These are phyloP conservation scores for Ctenicera cuprea DNA, from an alignment of 2,888 invertebrate genomes.

Conservation along the genomic window DNA sequence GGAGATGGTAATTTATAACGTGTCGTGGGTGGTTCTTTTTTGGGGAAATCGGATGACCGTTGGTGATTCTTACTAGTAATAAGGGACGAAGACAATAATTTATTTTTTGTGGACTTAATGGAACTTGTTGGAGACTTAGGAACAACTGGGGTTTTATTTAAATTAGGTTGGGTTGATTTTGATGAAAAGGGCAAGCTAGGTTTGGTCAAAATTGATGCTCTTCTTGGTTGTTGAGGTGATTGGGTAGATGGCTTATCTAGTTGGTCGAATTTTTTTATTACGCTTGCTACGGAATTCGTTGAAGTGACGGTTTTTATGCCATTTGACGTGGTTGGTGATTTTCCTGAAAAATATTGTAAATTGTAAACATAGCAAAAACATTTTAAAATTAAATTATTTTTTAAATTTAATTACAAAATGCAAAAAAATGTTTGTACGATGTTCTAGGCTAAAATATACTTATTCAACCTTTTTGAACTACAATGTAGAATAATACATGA, in stretches of 20 bases:
- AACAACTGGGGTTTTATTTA: too few relatives aligned
- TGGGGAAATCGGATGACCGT: slow-evolving; percentile 6
- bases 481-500: background rate
- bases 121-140: slow-evolving; percentile 2
- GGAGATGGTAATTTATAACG: slow-evolving; percentile 4
- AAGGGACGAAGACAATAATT: too few relatives aligned
- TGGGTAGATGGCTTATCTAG: slow-evolving; percentile 53
- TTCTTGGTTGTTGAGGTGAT: slow-evolving; percentile 16
- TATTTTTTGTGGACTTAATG: background rate
- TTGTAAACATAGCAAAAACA: slow-evolving; percentile 38
- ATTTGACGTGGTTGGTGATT: slow-evolving; percentile 65
- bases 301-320: slow-evolving; percentile 67
- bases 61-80: background rate
- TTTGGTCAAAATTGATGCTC: slow-evolving; percentile 11
- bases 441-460: too few relatives aligned
- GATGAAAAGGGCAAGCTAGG: slow-evolving; percentile 9
- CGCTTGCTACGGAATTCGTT: slow-evolving; percentile 66
- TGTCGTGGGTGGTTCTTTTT: slow-evolving; percentile 9
- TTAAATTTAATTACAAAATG: too few relatives aligned
- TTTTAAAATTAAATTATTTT: background rate
- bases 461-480: too few relatives aligned
- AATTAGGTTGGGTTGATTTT: too few relatives aligned
- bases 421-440: too few relatives aligned
- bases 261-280: slow-evolving; percentile 68
- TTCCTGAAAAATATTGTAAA: slow-evolving; percentile 60